Evolutionary conservation across 1,140 invertebrate species (phyloP).

Genomic region (Papilio polytes): DNA sequence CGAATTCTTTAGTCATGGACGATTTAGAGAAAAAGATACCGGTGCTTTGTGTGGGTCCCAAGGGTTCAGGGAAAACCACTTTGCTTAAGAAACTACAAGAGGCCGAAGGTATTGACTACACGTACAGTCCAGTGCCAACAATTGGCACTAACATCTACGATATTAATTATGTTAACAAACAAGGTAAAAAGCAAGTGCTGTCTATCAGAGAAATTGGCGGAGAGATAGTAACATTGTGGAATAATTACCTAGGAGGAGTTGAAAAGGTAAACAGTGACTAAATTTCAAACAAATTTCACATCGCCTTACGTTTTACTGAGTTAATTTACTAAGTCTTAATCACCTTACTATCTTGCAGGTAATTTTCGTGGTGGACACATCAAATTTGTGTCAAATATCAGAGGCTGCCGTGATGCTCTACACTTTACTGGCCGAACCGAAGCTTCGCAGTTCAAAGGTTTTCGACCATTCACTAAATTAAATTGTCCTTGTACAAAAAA

Average conservation of each 20-base stretch:
- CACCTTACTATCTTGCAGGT: conserved; percentile 56
- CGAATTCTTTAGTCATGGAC: conserved; percentile 57
- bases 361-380: conserved; percentile 91
- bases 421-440: conserved; percentile 88
- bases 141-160: conserved; percentile 90
- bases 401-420: conserved; percentile 91
- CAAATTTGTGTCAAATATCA: conserved; percentile 92
- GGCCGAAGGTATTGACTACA: conserved; percentile 87
- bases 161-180: conserved; percentile 84
- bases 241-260: conserved; percentile 88
- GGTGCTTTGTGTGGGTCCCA: conserved; percentile 90
- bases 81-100: conserved; percentile 89
- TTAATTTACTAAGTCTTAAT: not conserved
- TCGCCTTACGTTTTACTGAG: not conserved
- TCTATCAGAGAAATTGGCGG: conserved; percentile 89
- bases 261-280: conserved; percentile 83
- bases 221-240: conserved; percentile 91
- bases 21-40: conserved; percentile 77
- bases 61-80: conserved; percentile 92
- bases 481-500: not conserved
- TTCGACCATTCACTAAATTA: not conserved
- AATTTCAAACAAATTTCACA: not conserved
- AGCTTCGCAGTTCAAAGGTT: conserved; percentile 86
- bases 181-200: conserved; percentile 76
- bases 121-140: conserved; percentile 90